phyloP scores from a whole-genome alignment of 2,113 vertebrate species.

The Colius striatus region DNA sequence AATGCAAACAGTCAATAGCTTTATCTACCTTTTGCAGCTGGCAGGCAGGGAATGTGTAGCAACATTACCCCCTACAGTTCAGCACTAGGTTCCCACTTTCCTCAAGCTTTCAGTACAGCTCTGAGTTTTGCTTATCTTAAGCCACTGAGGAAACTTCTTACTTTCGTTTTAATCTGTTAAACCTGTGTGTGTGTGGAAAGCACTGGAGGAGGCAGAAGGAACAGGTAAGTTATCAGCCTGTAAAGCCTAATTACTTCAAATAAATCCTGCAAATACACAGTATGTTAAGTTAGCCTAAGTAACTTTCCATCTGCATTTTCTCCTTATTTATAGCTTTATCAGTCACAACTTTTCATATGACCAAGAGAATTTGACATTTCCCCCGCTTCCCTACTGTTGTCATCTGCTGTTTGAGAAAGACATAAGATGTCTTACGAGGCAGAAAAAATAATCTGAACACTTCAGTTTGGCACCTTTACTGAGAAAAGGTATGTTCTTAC shows the following conservation, averaged over 20 bases:
- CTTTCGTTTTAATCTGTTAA: neutral
- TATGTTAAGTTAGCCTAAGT: neutral
- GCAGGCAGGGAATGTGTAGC: constrained; percentile 26
- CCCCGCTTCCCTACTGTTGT: neutral
- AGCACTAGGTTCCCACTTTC: neutral
- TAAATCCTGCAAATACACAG: neutral
- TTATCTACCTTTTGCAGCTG: constrained; percentile 27
- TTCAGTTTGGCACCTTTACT: neutral
- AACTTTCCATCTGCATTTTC: neutral
- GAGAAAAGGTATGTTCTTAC: neutral
- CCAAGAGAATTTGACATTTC: neutral
- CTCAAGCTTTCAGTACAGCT: rapidly evolving
- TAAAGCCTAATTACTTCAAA: neutral
- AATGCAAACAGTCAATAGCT: neutral
- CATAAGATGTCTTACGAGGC: neutral
- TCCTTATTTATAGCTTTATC: neutral
- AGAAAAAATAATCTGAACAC: neutral
- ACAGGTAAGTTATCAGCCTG: neutral
- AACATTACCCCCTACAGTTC: constrained; percentile 74
- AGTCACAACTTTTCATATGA: neutral
- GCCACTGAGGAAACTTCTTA: neutral
- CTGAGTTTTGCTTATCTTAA: neutral
- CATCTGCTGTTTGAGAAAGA: neutral
- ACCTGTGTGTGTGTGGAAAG: neutral
- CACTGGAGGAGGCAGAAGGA: neutral